Conservation (phyloP, 2,113 vertebrate genomes). For the Megaptera novaeangliae region DNA sequence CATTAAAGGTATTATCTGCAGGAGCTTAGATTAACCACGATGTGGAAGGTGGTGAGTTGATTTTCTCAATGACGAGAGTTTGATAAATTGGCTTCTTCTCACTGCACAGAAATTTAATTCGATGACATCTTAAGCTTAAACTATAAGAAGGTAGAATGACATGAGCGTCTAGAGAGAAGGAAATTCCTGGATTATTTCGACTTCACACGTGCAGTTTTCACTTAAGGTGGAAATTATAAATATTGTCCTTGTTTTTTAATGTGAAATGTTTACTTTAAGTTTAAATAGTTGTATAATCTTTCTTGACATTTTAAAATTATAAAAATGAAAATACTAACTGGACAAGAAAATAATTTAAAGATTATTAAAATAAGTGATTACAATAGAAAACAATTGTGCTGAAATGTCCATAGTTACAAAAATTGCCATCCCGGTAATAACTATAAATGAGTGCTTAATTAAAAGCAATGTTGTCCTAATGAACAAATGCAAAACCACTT, state of each 20-base stretch:
- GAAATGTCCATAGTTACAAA: not conserved
- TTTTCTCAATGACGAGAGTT: slow-evolving; percentile 6
- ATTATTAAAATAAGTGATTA: not conserved
- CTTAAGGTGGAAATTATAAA: not conserved
- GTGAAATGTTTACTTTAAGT: not conserved
- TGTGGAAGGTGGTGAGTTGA: not conserved
- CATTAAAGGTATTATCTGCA: not conserved
- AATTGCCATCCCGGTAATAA: not conserved
- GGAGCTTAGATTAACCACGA: not conserved
- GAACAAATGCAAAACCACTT: not conserved
- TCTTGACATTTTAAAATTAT: not conserved
- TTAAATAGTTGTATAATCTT: not conserved
- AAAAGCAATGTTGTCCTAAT: not conserved
- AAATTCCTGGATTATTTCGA: not conserved
- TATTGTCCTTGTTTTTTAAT: not conserved
- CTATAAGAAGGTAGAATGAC: not conserved
- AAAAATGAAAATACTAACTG: not conserved
- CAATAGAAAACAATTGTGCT: not conserved
- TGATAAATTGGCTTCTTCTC: not conserved
- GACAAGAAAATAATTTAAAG: not conserved
- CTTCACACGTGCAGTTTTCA: not conserved
- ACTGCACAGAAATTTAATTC: not conserved
- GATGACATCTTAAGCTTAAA: not conserved
- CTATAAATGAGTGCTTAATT: not conserved
- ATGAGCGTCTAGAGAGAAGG: not conserved